Percentiles rank a stretch among this genome's conserved stretches.
These are phyloP conservation scores for Trisateles emortualis DNA, from an alignment of 2,888 invertebrate genomes.

Conservation along the genomic window DNA sequence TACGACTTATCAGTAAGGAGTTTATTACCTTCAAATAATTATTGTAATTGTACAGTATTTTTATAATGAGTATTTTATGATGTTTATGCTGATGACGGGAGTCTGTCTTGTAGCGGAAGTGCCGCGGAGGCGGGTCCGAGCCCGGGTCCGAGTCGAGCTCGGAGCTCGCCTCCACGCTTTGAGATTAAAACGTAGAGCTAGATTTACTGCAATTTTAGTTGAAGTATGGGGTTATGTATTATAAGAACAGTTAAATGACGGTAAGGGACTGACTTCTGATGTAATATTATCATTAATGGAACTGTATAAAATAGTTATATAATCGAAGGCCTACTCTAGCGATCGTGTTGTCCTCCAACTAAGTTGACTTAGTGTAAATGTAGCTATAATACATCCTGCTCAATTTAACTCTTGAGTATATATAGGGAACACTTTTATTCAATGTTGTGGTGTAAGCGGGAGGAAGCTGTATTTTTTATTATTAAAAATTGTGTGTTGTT, in stretches of 20 bases:
- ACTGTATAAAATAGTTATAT: conserved; percentile 80
- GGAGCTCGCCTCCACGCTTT: conserved; percentile 57
- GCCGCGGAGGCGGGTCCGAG: conserved; percentile 24
- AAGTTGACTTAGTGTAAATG: conserved; percentile 81
- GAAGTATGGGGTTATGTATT: conserved; percentile 79
- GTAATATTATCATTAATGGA: conserved; percentile 81
- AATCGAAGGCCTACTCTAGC: conserved; percentile 78
- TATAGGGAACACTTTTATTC: conserved; percentile 69
- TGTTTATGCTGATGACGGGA: conserved; percentile 59
- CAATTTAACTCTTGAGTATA: conserved; percentile 82
- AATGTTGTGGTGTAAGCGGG: conserved; percentile 60
- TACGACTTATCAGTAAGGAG: conserved; percentile 73
- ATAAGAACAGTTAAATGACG: conserved; percentile 77
- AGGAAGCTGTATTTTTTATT: conserved; percentile 63
- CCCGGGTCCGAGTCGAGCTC: conserved; percentile 11
- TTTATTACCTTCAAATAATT: conserved; percentile 82
- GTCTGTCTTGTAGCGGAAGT: conserved; percentile 50
- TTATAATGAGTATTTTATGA: conserved; percentile 84
- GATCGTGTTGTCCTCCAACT: conserved; percentile 76
- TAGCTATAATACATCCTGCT: conserved; percentile 82
- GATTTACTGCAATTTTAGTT: conserved; percentile 79
- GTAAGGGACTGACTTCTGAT: conserved; percentile 83
- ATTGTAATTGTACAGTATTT: conserved; percentile 86
- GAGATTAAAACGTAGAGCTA: conserved; percentile 80
- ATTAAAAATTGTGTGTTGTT: conserved; percentile 29